Percentiles rank a stretch among this genome's conserved stretches.
These are phyloP conservation scores for Drosophila borborema DNA, from an alignment of 2,888 invertebrate species.

Conservation along the genomic window DNA sequence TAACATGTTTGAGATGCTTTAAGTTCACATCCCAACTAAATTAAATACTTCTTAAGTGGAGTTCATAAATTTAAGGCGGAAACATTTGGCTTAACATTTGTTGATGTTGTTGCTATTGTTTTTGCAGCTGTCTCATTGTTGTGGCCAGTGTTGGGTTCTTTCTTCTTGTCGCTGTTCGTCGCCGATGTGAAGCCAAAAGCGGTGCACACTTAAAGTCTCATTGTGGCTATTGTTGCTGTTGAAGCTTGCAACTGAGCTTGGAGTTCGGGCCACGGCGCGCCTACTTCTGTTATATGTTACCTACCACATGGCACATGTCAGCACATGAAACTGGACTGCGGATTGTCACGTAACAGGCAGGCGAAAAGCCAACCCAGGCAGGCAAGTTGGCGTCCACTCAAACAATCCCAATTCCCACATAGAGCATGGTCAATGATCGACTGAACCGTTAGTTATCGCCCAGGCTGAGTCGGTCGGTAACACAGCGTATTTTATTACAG, in stretches of 20 bases:
- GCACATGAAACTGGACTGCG: slow-evolving; percentile 52
- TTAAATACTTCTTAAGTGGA: slow-evolving; percentile 1
- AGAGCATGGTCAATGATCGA: slow-evolving; percentile 15
- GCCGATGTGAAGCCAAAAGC: slow-evolving; percentile 43
- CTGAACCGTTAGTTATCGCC: slow-evolving; percentile 58
- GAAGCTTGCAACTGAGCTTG: neutral
- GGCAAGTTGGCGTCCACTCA: neutral
- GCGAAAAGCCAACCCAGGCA: neutral
- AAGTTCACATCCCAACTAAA: neutral
- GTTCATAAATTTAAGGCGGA: slow-evolving; percentile 26
- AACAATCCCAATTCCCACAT: slow-evolving; percentile 24
- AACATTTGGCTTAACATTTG: neutral
- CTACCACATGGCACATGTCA: slow-evolving; percentile 42
- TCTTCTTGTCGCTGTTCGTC: slow-evolving; percentile 30
- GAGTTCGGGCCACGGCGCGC: slow-evolving; percentile 40
- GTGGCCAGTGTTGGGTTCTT: slow-evolving; percentile 33
- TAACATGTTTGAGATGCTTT: neutral
- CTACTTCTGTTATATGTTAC: slow-evolving; percentile 33
- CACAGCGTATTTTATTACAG: slow-evolving; percentile 49
- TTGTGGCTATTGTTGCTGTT: slow-evolving; percentile 39
- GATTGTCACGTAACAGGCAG: slow-evolving; percentile 49
- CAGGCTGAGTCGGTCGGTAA: slow-evolving; percentile 11
- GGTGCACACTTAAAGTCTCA: slow-evolving; percentile 47
- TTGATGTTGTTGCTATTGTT: slow-evolving; percentile 14
- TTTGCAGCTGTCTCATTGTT: slow-evolving; percentile 47